These are phyloP conservation scores for Gasterosteus nipponicus DNA, from an alignment of 2,113 vertebrate species.

Conservation along the genomic window DNA sequence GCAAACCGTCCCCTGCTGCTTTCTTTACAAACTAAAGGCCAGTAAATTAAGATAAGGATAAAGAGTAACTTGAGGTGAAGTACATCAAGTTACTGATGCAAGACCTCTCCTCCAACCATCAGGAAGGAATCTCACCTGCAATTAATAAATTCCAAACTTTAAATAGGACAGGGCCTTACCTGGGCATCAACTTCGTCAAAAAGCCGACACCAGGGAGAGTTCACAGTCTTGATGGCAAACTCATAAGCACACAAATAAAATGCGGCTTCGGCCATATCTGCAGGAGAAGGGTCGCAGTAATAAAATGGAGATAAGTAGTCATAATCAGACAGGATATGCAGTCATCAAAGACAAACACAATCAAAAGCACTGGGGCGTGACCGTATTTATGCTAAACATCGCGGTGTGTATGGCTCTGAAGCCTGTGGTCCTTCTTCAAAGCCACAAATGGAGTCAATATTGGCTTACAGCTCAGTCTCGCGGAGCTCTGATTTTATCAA, in stretches of 20 bases:
- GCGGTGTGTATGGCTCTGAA: background rate
- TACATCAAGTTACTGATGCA: background rate
- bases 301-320: background rate
- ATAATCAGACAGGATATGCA: background rate
- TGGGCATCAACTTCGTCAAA: constrained; percentile 89
- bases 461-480: background rate
- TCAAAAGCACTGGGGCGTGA: background rate
- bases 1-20: background rate
- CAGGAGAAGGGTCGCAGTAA: constrained; percentile 22
- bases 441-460: background rate
- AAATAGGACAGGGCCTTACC: constrained; percentile 72
- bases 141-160: background rate
- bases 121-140: background rate
- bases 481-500: background rate
- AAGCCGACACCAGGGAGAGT: constrained; percentile 92
- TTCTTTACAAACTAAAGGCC: background rate
- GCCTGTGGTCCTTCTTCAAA: background rate
- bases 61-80: background rate
- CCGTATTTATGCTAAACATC: background rate
- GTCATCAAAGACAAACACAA: background rate
- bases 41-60: background rate
- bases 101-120: background rate
- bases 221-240: constrained; percentile 87
- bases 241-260: constrained; percentile 95
- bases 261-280: constrained; percentile 91